phyloP scores from a whole-genome alignment of 1,140 invertebrate species.

The Scylla paramamosain region DNA sequence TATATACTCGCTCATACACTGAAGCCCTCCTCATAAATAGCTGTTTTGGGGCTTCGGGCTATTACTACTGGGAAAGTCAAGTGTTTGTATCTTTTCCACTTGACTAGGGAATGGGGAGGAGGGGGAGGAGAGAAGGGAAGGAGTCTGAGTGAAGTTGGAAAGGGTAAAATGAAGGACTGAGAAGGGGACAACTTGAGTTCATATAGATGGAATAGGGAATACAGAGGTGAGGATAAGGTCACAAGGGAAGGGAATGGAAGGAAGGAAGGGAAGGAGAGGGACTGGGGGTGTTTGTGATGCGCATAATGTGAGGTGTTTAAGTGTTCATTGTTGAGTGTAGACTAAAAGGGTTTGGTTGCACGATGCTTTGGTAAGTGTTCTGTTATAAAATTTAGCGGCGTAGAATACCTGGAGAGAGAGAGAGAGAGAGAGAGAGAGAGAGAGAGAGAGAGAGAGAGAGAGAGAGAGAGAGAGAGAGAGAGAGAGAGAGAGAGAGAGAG shows the following conservation, averaged over 20 bases:
- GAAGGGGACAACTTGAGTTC: neutral
- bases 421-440: neutral
- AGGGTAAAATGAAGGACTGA: neutral
- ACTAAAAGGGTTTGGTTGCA: neutral
- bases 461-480: neutral
- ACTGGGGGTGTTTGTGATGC: neutral
- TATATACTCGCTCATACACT: neutral
- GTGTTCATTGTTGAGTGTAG: neutral
- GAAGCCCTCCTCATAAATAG: neutral
- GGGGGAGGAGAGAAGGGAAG: conserved; percentile 8
- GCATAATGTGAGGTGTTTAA: too few relatives aligned
- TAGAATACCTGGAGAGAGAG: neutral
- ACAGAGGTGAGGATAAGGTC: neutral
- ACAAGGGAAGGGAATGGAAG: neutral
- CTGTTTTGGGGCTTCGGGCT: neutral
- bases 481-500: too few relatives aligned
- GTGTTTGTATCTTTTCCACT: neutral
- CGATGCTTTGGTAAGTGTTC: neutral
- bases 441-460: conserved; percentile 2
- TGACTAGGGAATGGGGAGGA: neutral
- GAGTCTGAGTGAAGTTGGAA: neutral
- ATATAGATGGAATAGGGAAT: neutral
- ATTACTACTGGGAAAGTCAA: neutral
- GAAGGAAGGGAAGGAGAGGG: neutral
- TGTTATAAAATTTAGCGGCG: neutral